Evolutionary conservation across 2,113 vertebrate genomes (phyloP).

Genomic region (Orcinus orca): DNA sequence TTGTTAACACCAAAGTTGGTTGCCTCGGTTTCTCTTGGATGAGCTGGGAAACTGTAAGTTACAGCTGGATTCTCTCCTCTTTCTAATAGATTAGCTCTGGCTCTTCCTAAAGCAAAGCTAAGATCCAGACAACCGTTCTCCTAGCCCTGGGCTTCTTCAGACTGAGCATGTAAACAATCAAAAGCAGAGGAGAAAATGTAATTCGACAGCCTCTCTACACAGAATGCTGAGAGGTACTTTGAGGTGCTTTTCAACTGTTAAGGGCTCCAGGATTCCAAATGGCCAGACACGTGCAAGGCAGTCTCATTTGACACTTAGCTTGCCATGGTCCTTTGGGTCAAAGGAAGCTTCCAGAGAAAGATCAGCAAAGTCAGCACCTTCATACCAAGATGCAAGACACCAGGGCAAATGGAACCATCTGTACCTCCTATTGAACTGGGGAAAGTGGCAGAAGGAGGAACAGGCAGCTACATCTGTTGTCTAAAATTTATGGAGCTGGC

Average conservation of each 20-base stretch:
- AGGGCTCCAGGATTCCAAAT: not conserved
- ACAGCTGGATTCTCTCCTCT: not conserved
- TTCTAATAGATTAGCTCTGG: not conserved
- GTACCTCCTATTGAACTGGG: conserved; percentile 1
- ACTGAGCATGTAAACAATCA: not conserved
- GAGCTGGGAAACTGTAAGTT: not conserved
- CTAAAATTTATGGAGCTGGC: not conserved
- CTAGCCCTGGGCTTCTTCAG: not conserved
- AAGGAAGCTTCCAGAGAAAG: not conserved
- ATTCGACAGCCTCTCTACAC: not conserved
- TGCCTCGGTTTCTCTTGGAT: not conserved
- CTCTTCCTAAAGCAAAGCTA: not conserved
- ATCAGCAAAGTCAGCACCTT: conserved; percentile 59
- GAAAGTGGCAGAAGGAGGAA: conserved; percentile 6
- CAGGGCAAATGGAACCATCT: conserved; percentile 62
- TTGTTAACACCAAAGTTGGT: not conserved
- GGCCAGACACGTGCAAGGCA: not conserved
- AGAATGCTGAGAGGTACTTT: not conserved
- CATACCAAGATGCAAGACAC: conserved; percentile 46
- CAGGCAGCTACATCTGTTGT: conserved; percentile 38
- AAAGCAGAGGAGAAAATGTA: not conserved
- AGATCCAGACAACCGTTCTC: not conserved
- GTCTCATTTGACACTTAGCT: not conserved
- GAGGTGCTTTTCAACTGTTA: not conserved
- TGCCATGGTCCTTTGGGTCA: conserved; percentile 7